Evolutionary conservation across 2,113 vertebrate genomes (phyloP), one percentile per base, ranked within the genome.

Genomic region (Riparia riparia): DNA sequence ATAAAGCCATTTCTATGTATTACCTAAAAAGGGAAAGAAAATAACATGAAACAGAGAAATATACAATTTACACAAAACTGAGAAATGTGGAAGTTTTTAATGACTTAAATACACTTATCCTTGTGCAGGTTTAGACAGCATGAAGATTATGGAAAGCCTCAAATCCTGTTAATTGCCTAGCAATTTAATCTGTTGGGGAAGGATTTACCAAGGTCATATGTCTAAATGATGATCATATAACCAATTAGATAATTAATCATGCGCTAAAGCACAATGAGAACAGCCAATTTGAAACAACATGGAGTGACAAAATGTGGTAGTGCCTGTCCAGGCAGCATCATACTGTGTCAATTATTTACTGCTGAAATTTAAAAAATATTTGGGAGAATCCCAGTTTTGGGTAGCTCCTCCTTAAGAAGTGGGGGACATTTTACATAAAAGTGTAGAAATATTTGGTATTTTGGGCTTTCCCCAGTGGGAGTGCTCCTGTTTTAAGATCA

Each of bases 1-100:
- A 97, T 97, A 93, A 84, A 57, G 97, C 98, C 98, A 98, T 98
- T 74, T 94, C 97, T 96, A 61, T 94, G 73, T 42, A 65, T 93
- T 96, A 93, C 95, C 97, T 98, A 69, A 49, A 91, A 78, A 54
- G 6, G 9, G 50, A 91, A 90, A 88, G 22, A 82, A 86, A 93
- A 91, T 32, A 82, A 31, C 7, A 29, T 58, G 45, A 93, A 77
- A 71, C 14, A 44, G 0, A 17, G 7, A 76, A 79, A 87, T 86
- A 66, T 28, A 71, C 31, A 82, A 56, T 32, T 51, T 70, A 72
- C 34, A 47, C 29, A 60, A 68, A 84, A 74, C 50, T 49, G 56
- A 81, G 7, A 64, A 70, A 61, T 11, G 9, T 50, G 32, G 32
- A 41, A 14, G 7, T 6, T 50, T 73, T 78, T 64, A 6, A 21